Conservation (phyloP, 2,888 invertebrate species). For the Trissonchulus latispiculum region DNA sequence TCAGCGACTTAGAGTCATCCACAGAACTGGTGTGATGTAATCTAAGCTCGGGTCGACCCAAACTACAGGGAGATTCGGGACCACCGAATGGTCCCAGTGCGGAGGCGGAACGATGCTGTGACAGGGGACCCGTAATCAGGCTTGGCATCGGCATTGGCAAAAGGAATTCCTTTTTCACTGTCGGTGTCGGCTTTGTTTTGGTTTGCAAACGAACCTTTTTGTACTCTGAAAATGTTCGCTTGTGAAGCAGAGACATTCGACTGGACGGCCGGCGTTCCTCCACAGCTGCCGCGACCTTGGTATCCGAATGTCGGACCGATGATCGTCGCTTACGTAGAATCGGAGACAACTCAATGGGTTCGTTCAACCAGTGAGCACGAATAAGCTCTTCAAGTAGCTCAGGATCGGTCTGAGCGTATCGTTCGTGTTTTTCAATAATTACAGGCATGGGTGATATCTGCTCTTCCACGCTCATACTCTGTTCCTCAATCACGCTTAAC, state of each 20-base stretch:
- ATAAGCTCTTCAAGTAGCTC: constrained; percentile 10
- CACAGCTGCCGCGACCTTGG: too few relatives aligned
- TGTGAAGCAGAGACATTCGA: neutral
- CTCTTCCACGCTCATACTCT: neutral
- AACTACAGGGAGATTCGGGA: too few relatives aligned
- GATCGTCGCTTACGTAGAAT: neutral
- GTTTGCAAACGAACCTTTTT: neutral
- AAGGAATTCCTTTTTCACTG: too few relatives aligned
- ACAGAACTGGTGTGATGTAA: too few relatives aligned
- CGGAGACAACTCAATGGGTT: neutral
- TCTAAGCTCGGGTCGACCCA: too few relatives aligned
- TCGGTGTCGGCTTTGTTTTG: too few relatives aligned
- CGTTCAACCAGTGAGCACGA: neutral
- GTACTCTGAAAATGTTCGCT: neutral
- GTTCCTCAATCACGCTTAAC: constrained; percentile 18
- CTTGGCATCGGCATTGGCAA: too few relatives aligned
- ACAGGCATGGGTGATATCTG: neutral
- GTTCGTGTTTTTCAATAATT: neutral
- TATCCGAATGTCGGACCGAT: too few relatives aligned
- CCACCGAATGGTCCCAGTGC: too few relatives aligned
- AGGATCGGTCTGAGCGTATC: neutral
- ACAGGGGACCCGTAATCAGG: too few relatives aligned
- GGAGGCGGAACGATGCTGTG: too few relatives aligned
- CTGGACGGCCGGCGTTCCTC: neutral
- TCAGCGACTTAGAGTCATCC: too few relatives aligned